Conservation (phyloP, 2,797 vertebrate species). For the Kryptopterus vitreolus region DNA sequence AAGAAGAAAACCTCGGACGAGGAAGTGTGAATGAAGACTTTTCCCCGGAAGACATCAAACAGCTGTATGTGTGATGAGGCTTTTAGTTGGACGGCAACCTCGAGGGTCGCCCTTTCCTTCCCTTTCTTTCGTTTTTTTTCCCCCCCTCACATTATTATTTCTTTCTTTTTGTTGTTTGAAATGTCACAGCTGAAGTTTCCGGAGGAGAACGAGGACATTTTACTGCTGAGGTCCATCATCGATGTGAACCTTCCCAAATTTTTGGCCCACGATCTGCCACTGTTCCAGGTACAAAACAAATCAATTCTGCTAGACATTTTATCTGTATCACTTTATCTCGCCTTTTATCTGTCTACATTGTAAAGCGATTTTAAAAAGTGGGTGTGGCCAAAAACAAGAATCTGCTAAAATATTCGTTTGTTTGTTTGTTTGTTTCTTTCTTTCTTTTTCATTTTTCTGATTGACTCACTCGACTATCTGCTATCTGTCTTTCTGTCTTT, state of each 20-base stretch:
- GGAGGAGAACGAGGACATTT: slow-evolving; percentile 86
- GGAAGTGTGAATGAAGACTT: slow-evolving; percentile 47
- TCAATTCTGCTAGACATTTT: neutral
- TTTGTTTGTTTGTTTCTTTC: too few relatives aligned
- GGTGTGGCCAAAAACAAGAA: too few relatives aligned
- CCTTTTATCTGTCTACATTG: too few relatives aligned
- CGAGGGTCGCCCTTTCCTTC: slow-evolving; percentile 11
- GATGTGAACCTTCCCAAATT: slow-evolving; percentile 92
- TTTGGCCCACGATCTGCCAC: slow-evolving; percentile 85
- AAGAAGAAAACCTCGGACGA: slow-evolving; percentile 30
- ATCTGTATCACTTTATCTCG: neutral
- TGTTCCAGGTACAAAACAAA: slow-evolving; percentile 82
- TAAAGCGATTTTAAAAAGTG: too few relatives aligned
- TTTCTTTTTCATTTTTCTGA: too few relatives aligned
- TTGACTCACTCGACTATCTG: too few relatives aligned
- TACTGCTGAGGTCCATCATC: slow-evolving; percentile 87
- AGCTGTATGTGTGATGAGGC: slow-evolving; percentile 43
- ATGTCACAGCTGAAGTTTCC: slow-evolving; percentile 80
- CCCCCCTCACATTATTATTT: neutral
- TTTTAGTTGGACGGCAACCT: slow-evolving; percentile 49
- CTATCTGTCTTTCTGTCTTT: too few relatives aligned
- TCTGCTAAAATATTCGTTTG: too few relatives aligned
- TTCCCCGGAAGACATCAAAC: slow-evolving; percentile 40
- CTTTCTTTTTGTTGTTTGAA: slow-evolving; percentile 32
- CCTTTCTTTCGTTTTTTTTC: neutral